Base-by-base conservation (phyloP, 2,797 vertebrate species). In the Aselliscus stoliczkanus region DNA sequence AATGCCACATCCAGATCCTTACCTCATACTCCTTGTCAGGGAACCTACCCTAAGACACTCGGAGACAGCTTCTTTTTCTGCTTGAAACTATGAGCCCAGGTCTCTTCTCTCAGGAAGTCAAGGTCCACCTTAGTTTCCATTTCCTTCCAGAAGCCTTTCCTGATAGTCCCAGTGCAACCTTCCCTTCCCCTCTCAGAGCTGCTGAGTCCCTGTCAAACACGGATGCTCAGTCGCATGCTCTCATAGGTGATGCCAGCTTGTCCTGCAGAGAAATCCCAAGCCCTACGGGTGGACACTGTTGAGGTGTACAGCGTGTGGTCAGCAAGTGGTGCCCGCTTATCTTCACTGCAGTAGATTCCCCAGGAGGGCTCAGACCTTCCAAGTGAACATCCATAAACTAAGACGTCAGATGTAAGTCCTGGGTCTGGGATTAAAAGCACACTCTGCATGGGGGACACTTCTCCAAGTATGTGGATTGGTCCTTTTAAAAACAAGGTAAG, bases 251-350 rank as follows among this genome's bases (percentile, higher is more conserved):
- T n/a, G 64, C 29, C 29, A 56, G n/a, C 47, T 42, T 37, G 5
- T 21, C 56, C 20, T 23, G 7, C 10, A 17, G 3, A 5, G 15
- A 39, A 11, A 60, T 4, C 31, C 5, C 21, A 31, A 9, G n/a
- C 12, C 13, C 56, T 34, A 86, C 52, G 25, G 31, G 7, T 52
- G 42, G 8, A 2, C 27, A 3, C 47, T 18, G 4, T 2, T 37
- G 17, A 27, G 1, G 11, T 3, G 7, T 4, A 13, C 20, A 7
- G 14, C 15, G 1, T 37, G n/a, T 4, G 58, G 18, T 37, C 82
- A 34, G 10, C 27, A 15, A 31, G 52, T 5, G 4, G 17, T 73
- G 9, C 10, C 27, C 12, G 2, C 37, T 34, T 12, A 5, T 2
- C 9, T 56, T 31, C 9, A 20, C 27, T 18, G 7, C 5, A 39